These are phyloP conservation scores for Frankliniella intonsa DNA, from an alignment of 2,888 invertebrate species.

Conservation along the genomic window DNA sequence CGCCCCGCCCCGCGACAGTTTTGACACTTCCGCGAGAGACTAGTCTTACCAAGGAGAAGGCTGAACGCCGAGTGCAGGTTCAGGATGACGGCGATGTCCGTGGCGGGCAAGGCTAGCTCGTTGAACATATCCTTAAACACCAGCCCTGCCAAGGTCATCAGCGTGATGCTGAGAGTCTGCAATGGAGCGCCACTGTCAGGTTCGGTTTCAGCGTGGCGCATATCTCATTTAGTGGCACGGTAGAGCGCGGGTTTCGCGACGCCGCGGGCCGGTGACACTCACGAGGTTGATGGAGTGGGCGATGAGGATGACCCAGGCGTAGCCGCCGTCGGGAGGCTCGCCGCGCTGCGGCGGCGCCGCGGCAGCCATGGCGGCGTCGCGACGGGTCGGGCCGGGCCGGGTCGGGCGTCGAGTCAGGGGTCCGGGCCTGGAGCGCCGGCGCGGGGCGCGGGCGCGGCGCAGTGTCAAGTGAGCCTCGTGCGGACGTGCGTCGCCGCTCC, in stretches of 20 bases:
- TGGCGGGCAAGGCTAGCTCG: constrained; percentile 54
- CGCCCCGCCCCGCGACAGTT: not conserved
- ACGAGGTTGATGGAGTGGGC: constrained; percentile 70
- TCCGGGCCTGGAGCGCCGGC: too few species aligned
- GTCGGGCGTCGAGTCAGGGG: not conserved
- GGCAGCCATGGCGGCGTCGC: not conserved
- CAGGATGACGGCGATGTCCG: constrained; percentile 59
- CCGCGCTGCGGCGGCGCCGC: not conserved
- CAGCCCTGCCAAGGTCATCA: constrained; percentile 61
- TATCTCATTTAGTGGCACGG: not conserved
- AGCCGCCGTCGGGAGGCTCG: constrained; percentile 65
- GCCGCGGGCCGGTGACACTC: constrained; percentile 45
- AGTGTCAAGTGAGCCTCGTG: too few species aligned
- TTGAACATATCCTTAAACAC: constrained; percentile 60
- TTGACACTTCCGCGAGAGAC: not conserved
- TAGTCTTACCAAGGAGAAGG: constrained; percentile 46
- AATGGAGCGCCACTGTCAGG: not conserved
- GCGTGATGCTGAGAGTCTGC: constrained; percentile 61
- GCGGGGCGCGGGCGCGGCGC: too few species aligned
- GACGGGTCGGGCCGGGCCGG: not conserved
- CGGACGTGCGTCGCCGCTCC: not conserved
- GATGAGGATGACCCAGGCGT: constrained; percentile 69
- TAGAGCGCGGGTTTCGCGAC: not conserved
- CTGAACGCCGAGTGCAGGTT: constrained; percentile 64
- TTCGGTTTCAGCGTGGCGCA: not conserved